Evolutionary conservation across 2,888 invertebrate genomes (phyloP), one percentile per base, ranked within the genome.

Genomic region (Artemia sinica): DNA sequence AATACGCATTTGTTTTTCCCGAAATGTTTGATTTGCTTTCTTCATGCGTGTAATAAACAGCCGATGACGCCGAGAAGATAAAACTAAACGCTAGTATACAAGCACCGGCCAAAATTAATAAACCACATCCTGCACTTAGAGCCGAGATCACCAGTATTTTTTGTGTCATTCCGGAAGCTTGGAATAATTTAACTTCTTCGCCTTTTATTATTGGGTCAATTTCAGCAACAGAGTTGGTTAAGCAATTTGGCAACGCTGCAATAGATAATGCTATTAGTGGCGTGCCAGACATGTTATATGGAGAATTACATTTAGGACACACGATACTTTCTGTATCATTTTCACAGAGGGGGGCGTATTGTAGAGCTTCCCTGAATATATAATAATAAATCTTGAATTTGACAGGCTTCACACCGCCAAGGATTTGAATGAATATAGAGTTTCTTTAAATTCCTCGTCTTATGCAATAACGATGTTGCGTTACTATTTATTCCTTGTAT

Each of bases 371-470:
- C 72, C 70, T 49, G 72, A 69, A 70, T 28, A 74, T 74, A 74
- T 10, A 71, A 70, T 18, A 74, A 66, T 52, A 74, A 67, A 18
- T 73, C 73, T 12, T 72, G 72, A 65, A 75, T 73, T 70, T 73
- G 72, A 58, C 87, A 87, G 72, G 83, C 80, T 75, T 85, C 84
- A 75, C 87, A 87, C 12, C 81, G 80, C 85, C 85, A 87, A n/a
- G 81, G 81, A 75, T 87, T 87, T 68, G 80, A 81, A n/a, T 81
- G 78, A 68, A 86, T 76, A 74, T 81, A 78, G 1, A 85, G 77
- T 50, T 78, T 76, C 5, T 81, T 78, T 58, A 71, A 70, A 11
- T 48, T 49, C 74, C 81, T 78, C 2, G 85, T 77, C 52, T 78
- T 76, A 5, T 81, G 78, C 51, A 71, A 70, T 11, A 71, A 69